A percentile compares a stretch with the other conserved stretches of the same genome.
Conservation (phyloP, 2,113 vertebrate species). For the Sebastes schlegelii region DNA sequence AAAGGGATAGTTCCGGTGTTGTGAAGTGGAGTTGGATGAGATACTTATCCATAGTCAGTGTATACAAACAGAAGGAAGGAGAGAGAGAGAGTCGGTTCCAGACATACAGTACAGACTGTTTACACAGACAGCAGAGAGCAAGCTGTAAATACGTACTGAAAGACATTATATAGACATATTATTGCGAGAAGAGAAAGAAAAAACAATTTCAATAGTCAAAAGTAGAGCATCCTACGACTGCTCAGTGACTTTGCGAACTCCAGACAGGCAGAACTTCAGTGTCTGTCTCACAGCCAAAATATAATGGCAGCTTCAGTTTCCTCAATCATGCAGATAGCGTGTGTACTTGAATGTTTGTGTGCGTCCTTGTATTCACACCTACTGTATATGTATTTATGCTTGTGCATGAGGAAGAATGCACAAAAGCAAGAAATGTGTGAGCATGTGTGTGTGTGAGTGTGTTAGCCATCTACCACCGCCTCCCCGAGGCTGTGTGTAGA, state of each 20-base stretch:
- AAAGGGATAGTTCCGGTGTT: too few species aligned
- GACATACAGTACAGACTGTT: not conserved
- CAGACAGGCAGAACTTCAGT: conserved; percentile 29
- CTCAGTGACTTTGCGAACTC: conserved; percentile 60
- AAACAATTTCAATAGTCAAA: not conserved
- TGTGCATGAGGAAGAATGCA: conserved; percentile 7
- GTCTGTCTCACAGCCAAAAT: conserved; percentile 44
- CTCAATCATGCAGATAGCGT: conserved; percentile 37
- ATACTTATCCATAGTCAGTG: too few species aligned
- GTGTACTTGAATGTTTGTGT: not conserved
- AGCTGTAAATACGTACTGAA: conserved; percentile 5
- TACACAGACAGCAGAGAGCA: not conserved
- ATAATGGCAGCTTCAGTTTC: conserved; percentile 54
- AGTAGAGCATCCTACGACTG: conserved; percentile 4
- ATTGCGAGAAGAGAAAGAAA: not conserved
- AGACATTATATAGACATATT: not conserved
- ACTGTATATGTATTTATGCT: conserved; percentile 10
- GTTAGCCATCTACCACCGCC: conserved; percentile 36
- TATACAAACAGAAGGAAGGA: not conserved
- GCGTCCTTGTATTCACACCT: conserved; percentile 8
- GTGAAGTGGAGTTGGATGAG: too few species aligned
- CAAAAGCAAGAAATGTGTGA: not conserved
- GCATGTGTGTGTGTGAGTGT: conserved; percentile 25
- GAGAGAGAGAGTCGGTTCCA: not conserved
- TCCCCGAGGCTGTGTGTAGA: conserved; percentile 63